Evolutionary conservation across 2,888 invertebrate genomes (phyloP), one percentile per base, ranked within the genome.

Genomic region (Lagria hirta): DNA sequence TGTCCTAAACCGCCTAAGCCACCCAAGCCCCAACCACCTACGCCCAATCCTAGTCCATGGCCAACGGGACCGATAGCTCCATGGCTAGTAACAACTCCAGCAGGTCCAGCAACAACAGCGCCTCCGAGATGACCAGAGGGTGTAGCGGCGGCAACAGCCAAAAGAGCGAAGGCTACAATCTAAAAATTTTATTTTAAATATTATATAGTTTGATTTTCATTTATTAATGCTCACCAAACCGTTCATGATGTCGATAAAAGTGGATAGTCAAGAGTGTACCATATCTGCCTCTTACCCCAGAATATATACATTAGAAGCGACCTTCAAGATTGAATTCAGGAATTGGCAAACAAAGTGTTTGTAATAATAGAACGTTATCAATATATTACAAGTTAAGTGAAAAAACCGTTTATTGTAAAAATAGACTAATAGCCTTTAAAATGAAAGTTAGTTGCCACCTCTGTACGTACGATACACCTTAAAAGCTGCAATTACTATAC

Each of bases 241-340:
- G 42, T 42, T 42, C 42, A 42, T 42, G 34, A 10, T 30, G 26
- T 37, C 28, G 34, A 37, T 17, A 24, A 29, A 43, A 42, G 29
- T 48, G 29, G 40, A 44, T 51, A 51, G 50, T 45, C 28, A 48
- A 57, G 55, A 57, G 49, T 57, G 54, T 49, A 43, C 32, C 43
- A 41, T 29, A 30, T 16, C 17, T 38, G 43, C n/a, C 49, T 46
- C 41, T 47, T 51, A 54, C 57, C 56, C 54, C 47, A 36, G 46
- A 58, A 54, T 61, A 58, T 60, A 61, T 60, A 61, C 30, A 36
- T 23, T 33, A 27, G n/a, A n/a, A n/a, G 13, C 44, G 43, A 49
- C 46, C 43, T 42, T 52, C 37, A 33, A 26, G 32, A 45, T 21
- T 24, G 24, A 14, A 38, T 48, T 28, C 37, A 37, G 37, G 37